A percentile compares a stretch with the other conserved stretches of the same genome.
Conservation (phyloP, 1,140 invertebrate species). For the Anoplolepis gracilipes region DNA sequence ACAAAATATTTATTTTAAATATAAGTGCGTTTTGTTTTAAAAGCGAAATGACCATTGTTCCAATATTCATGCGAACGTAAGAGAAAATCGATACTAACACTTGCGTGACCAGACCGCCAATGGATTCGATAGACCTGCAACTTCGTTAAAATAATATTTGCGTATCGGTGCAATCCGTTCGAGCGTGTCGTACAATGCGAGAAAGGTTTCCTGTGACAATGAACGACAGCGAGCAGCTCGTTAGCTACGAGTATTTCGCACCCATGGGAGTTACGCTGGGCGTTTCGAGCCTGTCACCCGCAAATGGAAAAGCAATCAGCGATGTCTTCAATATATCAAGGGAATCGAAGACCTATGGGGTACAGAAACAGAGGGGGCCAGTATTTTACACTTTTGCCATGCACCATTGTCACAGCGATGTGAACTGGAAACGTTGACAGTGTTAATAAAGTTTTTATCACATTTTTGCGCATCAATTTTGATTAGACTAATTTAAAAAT, state of each 20-base stretch:
- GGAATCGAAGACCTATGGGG: not conserved
- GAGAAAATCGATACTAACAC: conserved; percentile 60
- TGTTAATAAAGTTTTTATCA: not conserved
- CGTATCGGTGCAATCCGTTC: conserved; percentile 45
- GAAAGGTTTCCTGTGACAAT: conserved; percentile 34
- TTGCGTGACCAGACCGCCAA: conserved; percentile 32
- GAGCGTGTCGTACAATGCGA: conserved; percentile 47
- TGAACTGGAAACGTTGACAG: not conserved
- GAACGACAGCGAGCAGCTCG: conserved; percentile 45
- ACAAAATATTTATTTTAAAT: conserved; percentile 7
- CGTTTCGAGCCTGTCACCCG: conserved; percentile 27
- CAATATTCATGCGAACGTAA: conserved; percentile 31
- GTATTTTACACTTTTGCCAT: not conserved
- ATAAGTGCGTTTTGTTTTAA: conserved; percentile 26
- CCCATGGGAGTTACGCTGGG: conserved; percentile 17
- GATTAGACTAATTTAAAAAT: not conserved
- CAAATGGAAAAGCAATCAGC: conserved; percentile 54
- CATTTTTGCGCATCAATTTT: not conserved
- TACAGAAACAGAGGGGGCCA: not conserved
- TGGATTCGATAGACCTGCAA: conserved; percentile 40
- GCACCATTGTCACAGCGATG: not conserved
- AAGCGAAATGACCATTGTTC: not conserved
- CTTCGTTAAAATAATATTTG: conserved; percentile 66
- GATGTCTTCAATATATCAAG: conserved; percentile 37
- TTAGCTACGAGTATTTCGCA: conserved; percentile 40